These are phyloP conservation scores for Morbakka virulenta DNA, from an alignment of 30 jellyfish, hydroid and myxozoan genomes.

Conservation along the genomic window DNA sequence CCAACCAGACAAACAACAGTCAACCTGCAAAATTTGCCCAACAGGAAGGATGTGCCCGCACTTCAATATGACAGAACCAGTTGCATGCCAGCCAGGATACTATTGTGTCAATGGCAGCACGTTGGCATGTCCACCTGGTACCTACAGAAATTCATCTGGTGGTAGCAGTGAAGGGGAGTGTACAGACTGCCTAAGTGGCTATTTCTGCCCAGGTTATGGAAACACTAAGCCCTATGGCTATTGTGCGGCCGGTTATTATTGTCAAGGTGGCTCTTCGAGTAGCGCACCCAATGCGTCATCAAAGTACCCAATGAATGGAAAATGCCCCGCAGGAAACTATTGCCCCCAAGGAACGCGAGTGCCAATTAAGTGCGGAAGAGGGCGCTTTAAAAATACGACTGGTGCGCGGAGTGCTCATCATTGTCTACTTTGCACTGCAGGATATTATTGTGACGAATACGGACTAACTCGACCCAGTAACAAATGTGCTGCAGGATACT, in stretches of 20 bases:
- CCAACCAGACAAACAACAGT: conserved; percentile 78
- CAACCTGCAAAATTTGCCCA: conserved; percentile 70
- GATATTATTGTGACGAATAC: conserved; percentile 69
- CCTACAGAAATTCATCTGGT: conserved; percentile 86
- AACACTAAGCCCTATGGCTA: conserved; percentile 69
- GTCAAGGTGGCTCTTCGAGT: conserved; percentile 84
- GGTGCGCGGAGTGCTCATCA: conserved; percentile 76
- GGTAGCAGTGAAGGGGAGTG: conserved; percentile 52
- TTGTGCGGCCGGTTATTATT: conserved; percentile 82
- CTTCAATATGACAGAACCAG: conserved; percentile 69
- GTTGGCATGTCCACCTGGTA: conserved; percentile 89
- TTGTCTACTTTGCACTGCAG: conserved; percentile 87
- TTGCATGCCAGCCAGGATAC: conserved; percentile 72
- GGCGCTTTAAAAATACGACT: conserved; percentile 59
- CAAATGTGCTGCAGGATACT: conserved; percentile 87
- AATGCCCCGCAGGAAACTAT: conserved; percentile 80
- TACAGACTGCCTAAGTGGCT: conserved; percentile 75
- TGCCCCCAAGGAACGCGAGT: conserved; percentile 92
- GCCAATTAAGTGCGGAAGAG: conserved; percentile 81
- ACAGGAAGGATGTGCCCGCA: conserved; percentile 81
- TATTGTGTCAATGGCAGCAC: conserved; percentile 92
- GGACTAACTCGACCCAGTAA: conserved; percentile 78
- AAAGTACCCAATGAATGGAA: conserved; percentile 71
- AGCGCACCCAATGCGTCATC: conserved; percentile 69
- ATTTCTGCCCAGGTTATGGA: conserved; percentile 78